phyloP scores from a whole-genome alignment of 2,888 invertebrate genomes.

The Tigriopus californicus region DNA sequence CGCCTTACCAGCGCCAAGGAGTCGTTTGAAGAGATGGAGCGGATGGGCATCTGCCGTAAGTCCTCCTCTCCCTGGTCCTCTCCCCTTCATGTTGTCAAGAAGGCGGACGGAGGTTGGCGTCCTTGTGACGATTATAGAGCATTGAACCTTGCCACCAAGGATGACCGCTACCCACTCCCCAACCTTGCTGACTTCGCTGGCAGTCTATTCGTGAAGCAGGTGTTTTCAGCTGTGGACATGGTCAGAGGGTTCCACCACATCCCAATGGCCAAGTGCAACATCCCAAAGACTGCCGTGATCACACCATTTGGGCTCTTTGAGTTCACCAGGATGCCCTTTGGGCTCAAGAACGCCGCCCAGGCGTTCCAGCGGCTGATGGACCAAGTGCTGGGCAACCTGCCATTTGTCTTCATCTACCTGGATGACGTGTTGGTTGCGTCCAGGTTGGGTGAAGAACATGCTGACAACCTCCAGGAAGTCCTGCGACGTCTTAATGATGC shows the following conservation, averaged over 20 bases:
- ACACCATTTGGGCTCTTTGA: conserved; percentile 15
- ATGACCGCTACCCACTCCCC: conserved; percentile 20
- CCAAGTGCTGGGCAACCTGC: background rate
- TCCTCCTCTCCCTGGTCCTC: no score
- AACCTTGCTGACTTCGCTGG: conserved; percentile 17
- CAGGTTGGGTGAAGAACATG: no score
- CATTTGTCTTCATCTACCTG: conserved; percentile 10
- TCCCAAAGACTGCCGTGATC: conserved; percentile 12
- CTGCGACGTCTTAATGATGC: background rate
- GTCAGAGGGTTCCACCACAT: conserved; percentile 13
- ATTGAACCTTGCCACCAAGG: conserved; percentile 19
- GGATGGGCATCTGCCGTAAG: no score
- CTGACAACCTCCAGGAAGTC: background rate
- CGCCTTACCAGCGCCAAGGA: no score
- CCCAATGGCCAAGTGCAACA: background rate
- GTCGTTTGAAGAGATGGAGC: no score
- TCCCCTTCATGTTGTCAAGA: conserved; percentile 12
- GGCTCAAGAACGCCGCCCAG: conserved; percentile 13
- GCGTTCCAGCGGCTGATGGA: conserved; percentile 16
- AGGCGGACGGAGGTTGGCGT: conserved; percentile 20
- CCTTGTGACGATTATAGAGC: conserved; percentile 22
- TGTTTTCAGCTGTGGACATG: conserved; percentile 16
- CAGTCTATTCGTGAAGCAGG: background rate
- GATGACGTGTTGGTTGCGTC: conserved; percentile 14
- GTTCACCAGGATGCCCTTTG: conserved; percentile 11